Percentiles rank a stretch among this genome's conserved stretches.
Conservation (phyloP, 1,140 invertebrate genomes). For the Chelonus insularis region DNA sequence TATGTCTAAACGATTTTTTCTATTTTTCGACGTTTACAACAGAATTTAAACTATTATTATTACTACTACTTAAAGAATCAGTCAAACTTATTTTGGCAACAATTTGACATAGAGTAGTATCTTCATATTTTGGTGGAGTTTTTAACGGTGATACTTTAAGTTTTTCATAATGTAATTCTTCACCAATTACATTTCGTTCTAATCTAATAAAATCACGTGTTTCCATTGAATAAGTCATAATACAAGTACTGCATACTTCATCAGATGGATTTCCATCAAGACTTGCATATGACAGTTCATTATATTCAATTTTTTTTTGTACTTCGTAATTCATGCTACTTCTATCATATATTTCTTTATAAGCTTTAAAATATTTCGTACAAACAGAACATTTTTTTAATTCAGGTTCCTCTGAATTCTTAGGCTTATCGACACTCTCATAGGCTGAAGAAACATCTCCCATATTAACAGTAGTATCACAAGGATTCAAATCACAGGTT, state of each 20-base stretch:
- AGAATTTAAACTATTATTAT: neutral
- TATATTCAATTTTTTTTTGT: no score
- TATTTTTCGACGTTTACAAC: conserved; percentile 23
- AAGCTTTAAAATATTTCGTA: neutral
- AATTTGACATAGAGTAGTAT: conserved; percentile 57
- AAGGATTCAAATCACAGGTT: neutral
- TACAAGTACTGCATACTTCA: conserved; percentile 16
- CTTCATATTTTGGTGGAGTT: conserved; percentile 55
- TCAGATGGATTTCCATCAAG: no score
- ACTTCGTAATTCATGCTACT: no score
- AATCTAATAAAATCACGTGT: conserved; percentile 47
- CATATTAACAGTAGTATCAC: conserved; percentile 10
- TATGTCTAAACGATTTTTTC: conserved; percentile 42
- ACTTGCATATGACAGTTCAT: no score
- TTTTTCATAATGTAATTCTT: neutral
- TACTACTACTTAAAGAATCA: conserved; percentile 19
- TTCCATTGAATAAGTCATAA: conserved; percentile 44
- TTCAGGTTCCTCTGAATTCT: neutral
- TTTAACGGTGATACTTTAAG: conserved; percentile 17
- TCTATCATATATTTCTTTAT: conserved; percentile 3
- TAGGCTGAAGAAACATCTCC: conserved; percentile 10
- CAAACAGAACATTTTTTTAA: conserved; percentile 6
- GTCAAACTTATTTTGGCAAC: conserved; percentile 57
- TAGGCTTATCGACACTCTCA: neutral
- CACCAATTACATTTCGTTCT: conserved; percentile 31